Conservation (phyloP, 2,797 vertebrate genomes). For the Spondyliosoma cantharus region DNA sequence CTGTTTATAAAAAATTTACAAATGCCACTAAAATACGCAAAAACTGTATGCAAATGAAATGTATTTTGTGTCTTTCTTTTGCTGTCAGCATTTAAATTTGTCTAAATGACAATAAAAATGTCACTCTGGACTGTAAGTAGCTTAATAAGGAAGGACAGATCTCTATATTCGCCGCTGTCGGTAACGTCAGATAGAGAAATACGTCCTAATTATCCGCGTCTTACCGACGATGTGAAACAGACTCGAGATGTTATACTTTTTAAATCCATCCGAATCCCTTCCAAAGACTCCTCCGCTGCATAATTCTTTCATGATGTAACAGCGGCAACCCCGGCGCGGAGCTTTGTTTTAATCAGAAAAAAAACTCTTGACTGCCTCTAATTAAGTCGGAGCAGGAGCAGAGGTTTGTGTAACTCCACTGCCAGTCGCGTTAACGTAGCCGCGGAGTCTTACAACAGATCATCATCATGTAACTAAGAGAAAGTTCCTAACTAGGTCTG, state of each 20-base stretch:
- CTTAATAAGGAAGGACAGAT: conserved; percentile 11
- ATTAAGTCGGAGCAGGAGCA: conserved; percentile 66
- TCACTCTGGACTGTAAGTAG: not conserved
- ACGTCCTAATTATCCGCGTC: conserved; percentile 36
- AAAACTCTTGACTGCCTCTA: conserved; percentile 63
- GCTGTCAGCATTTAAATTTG: too few relatives aligned
- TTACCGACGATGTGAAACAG: conserved; percentile 42
- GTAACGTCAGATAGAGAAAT: conserved; percentile 30
- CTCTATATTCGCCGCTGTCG: not conserved
- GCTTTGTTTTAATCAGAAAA: conserved; percentile 71
- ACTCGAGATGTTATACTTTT: conserved; percentile 44
- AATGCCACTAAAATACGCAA: conserved; percentile 27
- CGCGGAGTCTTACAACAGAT: conserved; percentile 47
- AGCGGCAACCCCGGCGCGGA: conserved; percentile 47
- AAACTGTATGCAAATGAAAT: conserved; percentile 40
- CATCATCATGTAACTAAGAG: conserved; percentile 39
- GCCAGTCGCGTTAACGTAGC: conserved; percentile 47
- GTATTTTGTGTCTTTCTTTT: not conserved
- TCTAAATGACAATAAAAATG: not conserved
- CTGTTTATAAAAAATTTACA: conserved; percentile 38
- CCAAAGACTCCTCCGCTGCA: conserved; percentile 30
- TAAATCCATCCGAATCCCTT: conserved; percentile 56
- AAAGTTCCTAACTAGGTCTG: conserved; percentile 58
- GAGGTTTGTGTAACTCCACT: conserved; percentile 51
- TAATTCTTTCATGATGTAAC: conserved; percentile 63